Conservation (phyloP, 2,888 invertebrate species). For the Augochlorella aurata region DNA sequence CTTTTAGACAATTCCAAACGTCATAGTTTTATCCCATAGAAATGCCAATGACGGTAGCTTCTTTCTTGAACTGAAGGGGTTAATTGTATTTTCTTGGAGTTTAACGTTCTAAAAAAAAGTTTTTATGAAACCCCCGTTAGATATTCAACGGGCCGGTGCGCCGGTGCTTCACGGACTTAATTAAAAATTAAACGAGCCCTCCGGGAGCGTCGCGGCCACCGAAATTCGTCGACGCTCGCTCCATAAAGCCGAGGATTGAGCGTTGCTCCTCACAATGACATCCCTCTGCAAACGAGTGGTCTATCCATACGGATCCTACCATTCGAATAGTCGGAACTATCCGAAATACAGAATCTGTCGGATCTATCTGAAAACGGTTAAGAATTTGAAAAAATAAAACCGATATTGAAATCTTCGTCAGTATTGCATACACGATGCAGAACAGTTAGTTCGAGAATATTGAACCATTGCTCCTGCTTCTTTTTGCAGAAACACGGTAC, state of each 20-base stretch:
- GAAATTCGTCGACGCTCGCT: slow-evolving; percentile 61
- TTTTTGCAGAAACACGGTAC: neutral
- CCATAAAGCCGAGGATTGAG: slow-evolving; percentile 55
- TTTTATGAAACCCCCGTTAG: slow-evolving; percentile 51
- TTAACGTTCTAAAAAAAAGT: neutral
- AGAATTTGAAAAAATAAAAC: neutral
- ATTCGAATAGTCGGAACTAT: slow-evolving; percentile 27
- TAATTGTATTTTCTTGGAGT: slow-evolving; percentile 7
- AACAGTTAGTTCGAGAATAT: neutral
- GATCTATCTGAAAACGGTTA: neutral
- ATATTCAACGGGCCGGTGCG: slow-evolving; percentile 44
- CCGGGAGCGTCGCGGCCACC: slow-evolving; percentile 59
- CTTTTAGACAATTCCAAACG: neutral
- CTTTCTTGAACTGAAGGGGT: neutral
- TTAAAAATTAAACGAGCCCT: slow-evolving; percentile 70
- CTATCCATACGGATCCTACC: slow-evolving; percentile 42
- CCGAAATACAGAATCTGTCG: slow-evolving; percentile 5
- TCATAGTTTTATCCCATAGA: neutral
- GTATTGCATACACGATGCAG: neutral
- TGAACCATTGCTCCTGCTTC: neutral
- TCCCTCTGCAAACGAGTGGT: slow-evolving; percentile 53
- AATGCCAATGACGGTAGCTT: neutral
- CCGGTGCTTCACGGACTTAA: slow-evolving; percentile 56
- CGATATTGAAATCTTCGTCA: neutral
- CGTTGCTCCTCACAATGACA: slow-evolving; percentile 51